Percentiles rank a stretch among this genome's conserved stretches.
phyloP scores from a whole-genome alignment of 2,888 invertebrate species.

The Ormyrus pomaceus region DNA sequence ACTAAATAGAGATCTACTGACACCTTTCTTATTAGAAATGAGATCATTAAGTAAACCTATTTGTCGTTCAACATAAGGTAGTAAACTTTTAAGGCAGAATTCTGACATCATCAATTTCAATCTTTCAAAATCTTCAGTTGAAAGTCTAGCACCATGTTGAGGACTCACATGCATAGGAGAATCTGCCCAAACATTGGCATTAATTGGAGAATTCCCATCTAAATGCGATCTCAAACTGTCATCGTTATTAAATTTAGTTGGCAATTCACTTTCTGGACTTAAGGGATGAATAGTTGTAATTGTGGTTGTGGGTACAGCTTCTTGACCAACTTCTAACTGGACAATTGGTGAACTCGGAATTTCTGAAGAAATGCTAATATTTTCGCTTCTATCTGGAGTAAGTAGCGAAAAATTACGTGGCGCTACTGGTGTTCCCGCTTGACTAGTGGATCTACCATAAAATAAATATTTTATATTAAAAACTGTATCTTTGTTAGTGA shows the following conservation, averaged over 20 bases:
- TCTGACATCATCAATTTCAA: constrained; percentile 91
- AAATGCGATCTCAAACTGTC: constrained; percentile 56
- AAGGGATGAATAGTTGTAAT: constrained; percentile 81
- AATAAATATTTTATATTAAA: constrained; percentile 6
- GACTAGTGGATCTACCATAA: constrained; percentile 66
- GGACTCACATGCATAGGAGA: constrained; percentile 78
- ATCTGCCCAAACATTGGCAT: constrained; percentile 79
- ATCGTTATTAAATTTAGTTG: constrained; percentile 58
- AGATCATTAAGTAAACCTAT: constrained; percentile 87
- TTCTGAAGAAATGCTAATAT: constrained; percentile 68
- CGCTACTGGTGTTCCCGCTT: constrained; percentile 71
- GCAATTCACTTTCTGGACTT: constrained; percentile 81
- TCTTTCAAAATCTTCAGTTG: constrained; percentile 89
- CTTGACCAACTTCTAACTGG: constrained; percentile 77
- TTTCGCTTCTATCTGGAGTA: constrained; percentile 69
- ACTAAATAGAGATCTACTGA: constrained; percentile 93
- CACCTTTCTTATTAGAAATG: constrained; percentile 91
- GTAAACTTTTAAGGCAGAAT: constrained; percentile 88
- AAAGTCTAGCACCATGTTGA: constrained; percentile 86
- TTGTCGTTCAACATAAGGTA: constrained; percentile 95
- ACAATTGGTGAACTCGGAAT: constrained; percentile 64
- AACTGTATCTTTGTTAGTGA: background rate
- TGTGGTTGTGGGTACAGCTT: constrained; percentile 74
- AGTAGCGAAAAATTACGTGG: constrained; percentile 65
- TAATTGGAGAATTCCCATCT: constrained; percentile 68